Evolutionary conservation across 2,797 vertebrate species (phyloP).

Genomic region (Peromyscus nudipes): DNA sequence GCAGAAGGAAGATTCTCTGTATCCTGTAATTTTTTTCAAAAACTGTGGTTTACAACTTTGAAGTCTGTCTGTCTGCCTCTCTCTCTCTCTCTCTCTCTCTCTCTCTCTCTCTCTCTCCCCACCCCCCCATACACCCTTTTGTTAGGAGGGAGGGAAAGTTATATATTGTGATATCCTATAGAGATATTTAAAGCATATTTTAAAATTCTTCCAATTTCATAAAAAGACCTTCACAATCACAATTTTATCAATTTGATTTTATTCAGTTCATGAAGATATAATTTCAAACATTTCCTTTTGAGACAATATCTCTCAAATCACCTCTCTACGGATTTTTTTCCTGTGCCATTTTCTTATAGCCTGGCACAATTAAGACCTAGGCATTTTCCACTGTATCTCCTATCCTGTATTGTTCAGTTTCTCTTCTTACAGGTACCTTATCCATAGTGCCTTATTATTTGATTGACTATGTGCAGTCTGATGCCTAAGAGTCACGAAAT

Average conservation of each 20-base stretch:
- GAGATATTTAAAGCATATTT: background rate
- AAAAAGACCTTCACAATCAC: background rate
- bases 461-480: background rate
- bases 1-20: background rate
- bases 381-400: background rate
- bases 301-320: background rate
- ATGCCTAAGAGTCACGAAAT: background rate
- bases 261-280: background rate
- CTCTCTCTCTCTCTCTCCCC: no score
- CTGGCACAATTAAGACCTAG: background rate
- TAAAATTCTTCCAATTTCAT: background rate
- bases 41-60: background rate
- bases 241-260: background rate
- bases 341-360: background rate
- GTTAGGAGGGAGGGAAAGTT: background rate
- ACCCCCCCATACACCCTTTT: background rate
- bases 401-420: conserved; percentile 1
- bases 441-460: background rate
- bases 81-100: no score
- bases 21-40: background rate
- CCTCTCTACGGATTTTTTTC: background rate
- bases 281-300: background rate
- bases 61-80: background rate
- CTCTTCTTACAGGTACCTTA: background rate
- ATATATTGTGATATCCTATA: background rate